A percentile compares a stretch with the other conserved stretches of the same genome.
Conservation (phyloP, 1,140 invertebrate species). For the Coboldia fuscipes region DNA sequence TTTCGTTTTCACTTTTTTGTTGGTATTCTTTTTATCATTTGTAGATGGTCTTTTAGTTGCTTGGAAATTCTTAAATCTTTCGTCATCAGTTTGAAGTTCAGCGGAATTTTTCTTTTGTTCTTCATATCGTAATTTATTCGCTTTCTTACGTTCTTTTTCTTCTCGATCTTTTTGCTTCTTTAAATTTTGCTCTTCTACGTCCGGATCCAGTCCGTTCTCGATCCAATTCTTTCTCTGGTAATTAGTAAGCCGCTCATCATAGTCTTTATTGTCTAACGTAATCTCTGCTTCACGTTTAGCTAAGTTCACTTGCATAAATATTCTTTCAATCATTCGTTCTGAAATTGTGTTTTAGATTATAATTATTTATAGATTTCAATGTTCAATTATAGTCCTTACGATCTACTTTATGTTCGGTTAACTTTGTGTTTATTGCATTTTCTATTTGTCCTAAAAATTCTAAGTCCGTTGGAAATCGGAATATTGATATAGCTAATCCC, state of each 20-base stretch:
- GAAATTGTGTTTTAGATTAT: conserved; percentile 1
- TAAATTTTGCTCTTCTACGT: conserved; percentile 41
- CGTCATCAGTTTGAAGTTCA: not conserved
- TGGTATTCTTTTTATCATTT: not conserved
- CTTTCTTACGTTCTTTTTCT: conserved; percentile 7
- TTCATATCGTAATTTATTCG: too few relatives aligned
- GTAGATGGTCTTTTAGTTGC: not conserved
- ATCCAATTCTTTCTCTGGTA: conserved; percentile 78
- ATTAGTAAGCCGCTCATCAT: conserved; percentile 69
- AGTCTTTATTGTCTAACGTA: conserved; percentile 73
- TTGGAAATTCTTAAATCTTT: not conserved
- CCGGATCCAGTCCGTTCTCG: conserved; percentile 60
- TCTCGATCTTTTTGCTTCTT: conserved; percentile 19
- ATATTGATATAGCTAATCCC: conserved; percentile 72
- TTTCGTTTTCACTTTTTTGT: too few relatives aligned
- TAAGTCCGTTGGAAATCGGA: conserved; percentile 75
- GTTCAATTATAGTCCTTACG: conserved; percentile 30
- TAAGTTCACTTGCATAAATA: conserved; percentile 79
- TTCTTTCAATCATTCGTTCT: conserved; percentile 25
- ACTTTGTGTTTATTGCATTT: conserved; percentile 56
- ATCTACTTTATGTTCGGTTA: conserved; percentile 66
- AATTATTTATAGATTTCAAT: not conserved
- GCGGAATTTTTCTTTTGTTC: conserved; percentile 4
- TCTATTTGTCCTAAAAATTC: conserved; percentile 73
- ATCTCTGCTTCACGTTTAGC: conserved; percentile 81